Evolutionary conservation across 1,140 invertebrate genomes (phyloP), one percentile per base, ranked within the genome.

Genomic region (Lutraria rhynchaena): DNA sequence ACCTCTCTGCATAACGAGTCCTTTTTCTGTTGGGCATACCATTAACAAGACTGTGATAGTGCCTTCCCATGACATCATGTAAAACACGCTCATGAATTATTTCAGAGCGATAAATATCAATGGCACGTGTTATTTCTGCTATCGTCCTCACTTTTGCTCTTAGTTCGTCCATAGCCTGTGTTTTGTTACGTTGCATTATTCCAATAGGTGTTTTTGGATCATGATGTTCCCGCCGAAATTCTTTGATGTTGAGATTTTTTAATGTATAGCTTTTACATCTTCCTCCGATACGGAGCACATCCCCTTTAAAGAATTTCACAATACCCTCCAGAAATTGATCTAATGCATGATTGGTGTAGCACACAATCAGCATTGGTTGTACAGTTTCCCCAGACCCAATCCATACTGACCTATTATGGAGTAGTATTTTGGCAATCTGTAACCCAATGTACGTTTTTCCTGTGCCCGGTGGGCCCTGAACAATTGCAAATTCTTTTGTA

Each of bases 321-420:
- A 92, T 89, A 33, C 95, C 95, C 90, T 96, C 94, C 19, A 98
- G 91, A 92, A 98, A 97, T 88, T 98, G 96, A 93, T 98, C 97
- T 4, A 98, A 89, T 0, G 97, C 96, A 90, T 97, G 96, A 89
- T 98, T 98, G 0, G 96, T 97, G 85, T 95, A 97, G 89, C 96
- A 96, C n/a, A 98, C 94, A 4, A 98, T 93, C 1, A 98, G 89
- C 75, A 98, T 95, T 7, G 95, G 95, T 37, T 60, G 3, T 9
- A 44, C 49, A 17, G 22, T 33, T 15, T 41, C 31, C 1, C n/a
- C 33, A 7, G n/a, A 60, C 9, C 60, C 24, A 29, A 22, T 63
- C 89, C 88, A 90, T 9, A 78, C 33, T 15, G 61, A 13, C 49
- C 65, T 69, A 83, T 93, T 93, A n/a, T 87, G 67, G 1, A 93